Base-by-base conservation (phyloP, 2,113 vertebrate species). In the Petaurus breviceps region DNA sequence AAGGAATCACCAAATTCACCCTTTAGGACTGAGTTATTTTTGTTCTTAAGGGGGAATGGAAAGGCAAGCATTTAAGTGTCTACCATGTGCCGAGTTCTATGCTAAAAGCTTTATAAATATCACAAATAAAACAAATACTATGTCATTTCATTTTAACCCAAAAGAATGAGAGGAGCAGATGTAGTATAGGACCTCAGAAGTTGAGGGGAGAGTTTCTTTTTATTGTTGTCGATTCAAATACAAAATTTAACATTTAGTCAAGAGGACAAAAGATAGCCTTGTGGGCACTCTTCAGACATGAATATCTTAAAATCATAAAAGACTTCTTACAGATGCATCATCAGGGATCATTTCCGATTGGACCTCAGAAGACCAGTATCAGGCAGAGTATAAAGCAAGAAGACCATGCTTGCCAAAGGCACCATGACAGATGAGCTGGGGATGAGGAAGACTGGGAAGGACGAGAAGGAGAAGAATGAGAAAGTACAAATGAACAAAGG, bases 1-100 rank as follows among this genome's bases (percentile, higher is more conserved):
- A 94, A 92, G 90, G 28, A 49, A 84, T 43, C 12, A 92, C 26
- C n/a, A 91, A 55, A 57, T 92, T 91, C 94, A n/a, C 37, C 53
- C 84, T 92, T 54, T 26, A 52, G 89, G 57, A 91, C 1, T 93
- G 95, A 90, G 51, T 0, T 3, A 22, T 51, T 28, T 89, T 31
- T 92, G 61, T 51, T 95, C 93, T n/a, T 92, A 50, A 84, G 16
- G 68, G 31, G n/a, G 68, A 84, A 84, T 8, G 2, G n/a, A 84
- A 84, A 84, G n/a, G 68, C 1, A 84, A 84, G 16, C n/a, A 43
- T 23, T 43, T 22, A 43, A 68, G 9, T 43, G n/a, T 16, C 19
- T 84, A 84, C 68, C 2, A 84, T 43, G n/a, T 84, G n/a, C 68
- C n/a, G 43, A 43, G n/a, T 84, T 84, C 19, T n/a, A 14, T 77